Percentiles rank a stretch among this genome's conserved stretches.
These are phyloP conservation scores for Ommatoiulus sabulosus DNA, from an alignment of 2,888 invertebrate genomes.

Conservation along the genomic window DNA sequence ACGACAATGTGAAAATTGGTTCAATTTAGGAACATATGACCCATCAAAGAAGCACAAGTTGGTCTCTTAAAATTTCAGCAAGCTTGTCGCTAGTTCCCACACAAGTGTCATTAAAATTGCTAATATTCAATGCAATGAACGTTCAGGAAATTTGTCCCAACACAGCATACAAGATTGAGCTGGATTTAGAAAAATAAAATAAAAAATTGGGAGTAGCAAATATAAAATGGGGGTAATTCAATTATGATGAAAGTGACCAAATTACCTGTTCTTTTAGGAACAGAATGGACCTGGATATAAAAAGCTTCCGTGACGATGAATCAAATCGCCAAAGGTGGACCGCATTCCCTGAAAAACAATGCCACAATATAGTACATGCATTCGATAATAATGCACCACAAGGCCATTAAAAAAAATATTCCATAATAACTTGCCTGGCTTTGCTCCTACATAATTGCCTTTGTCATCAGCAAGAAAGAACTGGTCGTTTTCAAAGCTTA, in stretches of 20 bases:
- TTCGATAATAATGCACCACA: background rate
- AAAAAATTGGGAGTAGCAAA: too few species aligned
- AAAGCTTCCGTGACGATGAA: constrained; percentile 63
- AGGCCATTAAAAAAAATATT: background rate
- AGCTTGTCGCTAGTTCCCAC: background rate
- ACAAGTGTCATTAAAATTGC: too few species aligned
- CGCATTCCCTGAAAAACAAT: constrained; percentile 64
- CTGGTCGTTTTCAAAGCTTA: constrained; percentile 62
- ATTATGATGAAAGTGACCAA: constrained; percentile 2
- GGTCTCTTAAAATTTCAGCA: background rate
- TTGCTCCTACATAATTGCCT: constrained; percentile 62
- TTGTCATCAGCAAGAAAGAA: constrained; percentile 62
- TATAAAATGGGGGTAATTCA: background rate
- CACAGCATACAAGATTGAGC: too few species aligned
- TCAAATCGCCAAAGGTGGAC: constrained; percentile 66
- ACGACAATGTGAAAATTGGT: background rate
- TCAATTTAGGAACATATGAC: background rate
- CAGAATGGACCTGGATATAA: constrained; percentile 65
- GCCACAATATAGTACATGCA: background rate
- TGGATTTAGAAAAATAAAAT: too few species aligned
- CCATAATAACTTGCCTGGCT: constrained; percentile 59
- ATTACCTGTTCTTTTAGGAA: constrained; percentile 63
- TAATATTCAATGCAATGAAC: too few species aligned
- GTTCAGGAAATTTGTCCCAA: too few species aligned
- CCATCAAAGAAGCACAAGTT: background rate